Conservation (phyloP, 2,113 vertebrate genomes). For the Neodon shergylaensis region DNA sequence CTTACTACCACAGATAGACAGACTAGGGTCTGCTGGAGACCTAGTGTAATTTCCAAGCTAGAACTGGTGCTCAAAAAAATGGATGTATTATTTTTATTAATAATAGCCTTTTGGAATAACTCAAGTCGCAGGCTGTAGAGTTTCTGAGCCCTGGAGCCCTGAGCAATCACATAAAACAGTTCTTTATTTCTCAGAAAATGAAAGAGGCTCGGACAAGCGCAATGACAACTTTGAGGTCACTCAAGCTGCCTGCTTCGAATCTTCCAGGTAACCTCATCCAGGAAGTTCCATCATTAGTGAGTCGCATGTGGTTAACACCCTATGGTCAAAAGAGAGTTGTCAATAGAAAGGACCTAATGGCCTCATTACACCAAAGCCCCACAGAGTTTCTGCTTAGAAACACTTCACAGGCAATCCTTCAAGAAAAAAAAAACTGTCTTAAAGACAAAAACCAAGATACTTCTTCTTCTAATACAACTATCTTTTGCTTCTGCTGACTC, state of each 20-base stretch:
- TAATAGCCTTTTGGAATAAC: neutral
- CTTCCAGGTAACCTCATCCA: neutral
- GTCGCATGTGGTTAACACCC: neutral
- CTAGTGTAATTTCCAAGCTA: neutral
- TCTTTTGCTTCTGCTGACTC: neutral
- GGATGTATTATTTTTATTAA: neutral
- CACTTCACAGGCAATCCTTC: neutral
- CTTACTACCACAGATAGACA: neutral
- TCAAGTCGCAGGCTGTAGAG: neutral
- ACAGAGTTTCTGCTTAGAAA: neutral
- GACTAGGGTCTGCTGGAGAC: neutral
- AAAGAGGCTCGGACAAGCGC: neutral
- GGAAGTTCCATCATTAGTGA: neutral
- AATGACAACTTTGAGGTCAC: neutral
- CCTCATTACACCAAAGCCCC: neutral
- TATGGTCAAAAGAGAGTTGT: neutral
- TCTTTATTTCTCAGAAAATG: neutral
- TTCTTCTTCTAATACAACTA: neutral
- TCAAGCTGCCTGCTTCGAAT: neutral
- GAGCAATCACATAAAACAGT: neutral
- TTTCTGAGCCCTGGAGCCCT: neutral
- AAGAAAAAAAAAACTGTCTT: neutral
- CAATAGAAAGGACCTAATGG: neutral
- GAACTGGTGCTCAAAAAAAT: neutral
- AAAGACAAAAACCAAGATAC: neutral